Conservation (phyloP, 30 jellyfish, hydroid and myxozoan species). For the Morbakka virulenta region DNA sequence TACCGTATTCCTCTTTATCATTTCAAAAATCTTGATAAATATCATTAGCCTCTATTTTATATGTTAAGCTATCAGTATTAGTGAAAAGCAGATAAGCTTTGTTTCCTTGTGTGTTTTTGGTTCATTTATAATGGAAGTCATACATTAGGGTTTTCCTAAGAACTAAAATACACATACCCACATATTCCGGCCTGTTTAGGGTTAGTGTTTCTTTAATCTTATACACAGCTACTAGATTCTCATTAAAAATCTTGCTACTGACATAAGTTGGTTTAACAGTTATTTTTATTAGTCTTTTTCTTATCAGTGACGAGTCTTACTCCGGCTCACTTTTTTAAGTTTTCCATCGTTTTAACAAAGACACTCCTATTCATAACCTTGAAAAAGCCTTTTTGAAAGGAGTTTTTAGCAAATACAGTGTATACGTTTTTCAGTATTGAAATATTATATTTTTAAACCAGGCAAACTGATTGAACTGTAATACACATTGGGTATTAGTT, state of each 20-base stretch:
- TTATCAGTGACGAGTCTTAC: constrained; percentile 22
- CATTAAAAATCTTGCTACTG: too few relatives aligned
- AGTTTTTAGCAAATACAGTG: constrained; percentile 40
- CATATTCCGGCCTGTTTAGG: constrained; percentile 60
- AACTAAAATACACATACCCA: constrained; percentile 49
- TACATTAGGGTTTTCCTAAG: constrained; percentile 53
- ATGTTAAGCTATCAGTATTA: too few relatives aligned
- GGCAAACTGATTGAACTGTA: constrained; percentile 37
- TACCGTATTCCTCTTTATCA: too few relatives aligned
- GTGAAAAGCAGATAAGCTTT: constrained; percentile 31
- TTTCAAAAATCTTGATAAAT: too few relatives aligned
- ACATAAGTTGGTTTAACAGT: too few relatives aligned
- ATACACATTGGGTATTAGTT: constrained; percentile 39
- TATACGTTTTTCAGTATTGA: constrained; percentile 37
- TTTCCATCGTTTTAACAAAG: constrained; percentile 65
- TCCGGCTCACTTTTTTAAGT: constrained; percentile 48
- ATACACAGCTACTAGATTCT: too few relatives aligned
- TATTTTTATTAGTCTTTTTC: too few relatives aligned
- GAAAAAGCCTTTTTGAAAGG: constrained; percentile 54
- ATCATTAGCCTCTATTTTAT: too few relatives aligned
- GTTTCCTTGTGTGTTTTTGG: constrained; percentile 1
- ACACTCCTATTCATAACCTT: constrained; percentile 60
- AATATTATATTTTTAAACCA: constrained; percentile 46
- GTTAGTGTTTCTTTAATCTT: too few relatives aligned
- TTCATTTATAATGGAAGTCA: constrained; percentile 60